Conservation (phyloP, 2,888 invertebrate species). For the Linnaemya tessellans region DNA sequence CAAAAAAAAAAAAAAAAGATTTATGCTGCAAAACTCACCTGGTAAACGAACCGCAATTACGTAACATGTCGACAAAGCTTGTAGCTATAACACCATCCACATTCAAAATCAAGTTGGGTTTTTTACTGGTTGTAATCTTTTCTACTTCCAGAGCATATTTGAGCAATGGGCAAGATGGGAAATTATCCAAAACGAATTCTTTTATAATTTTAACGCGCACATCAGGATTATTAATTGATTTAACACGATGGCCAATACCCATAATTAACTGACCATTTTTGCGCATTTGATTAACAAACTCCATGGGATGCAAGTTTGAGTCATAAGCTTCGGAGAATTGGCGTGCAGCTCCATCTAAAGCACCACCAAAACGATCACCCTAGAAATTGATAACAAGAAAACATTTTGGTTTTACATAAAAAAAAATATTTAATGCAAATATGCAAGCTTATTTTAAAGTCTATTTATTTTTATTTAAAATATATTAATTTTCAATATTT, state of each 20-base stretch:
- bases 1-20: too few species aligned
- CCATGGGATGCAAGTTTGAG: slow-evolving; percentile 96
- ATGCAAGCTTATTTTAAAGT: too few species aligned
- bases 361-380: slow-evolving; percentile 99
- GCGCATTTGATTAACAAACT: slow-evolving; percentile 98
- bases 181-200: slow-evolving; percentile 96
- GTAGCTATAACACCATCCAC: slow-evolving; percentile 99
- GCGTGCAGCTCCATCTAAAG: slow-evolving; percentile 97
- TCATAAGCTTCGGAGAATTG: slow-evolving; percentile 99
- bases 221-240: slow-evolving; percentile 98
- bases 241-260: slow-evolving; percentile 98
- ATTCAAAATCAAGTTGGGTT: slow-evolving; percentile 99
- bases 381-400: slow-evolving; percentile 78
- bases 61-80: slow-evolving; percentile 97
- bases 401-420: neutral
- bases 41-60: slow-evolving; percentile 97
- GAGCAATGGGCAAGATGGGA: slow-evolving; percentile 96
- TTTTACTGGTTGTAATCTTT: slow-evolving; percentile 99
- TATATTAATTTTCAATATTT: too few species aligned
- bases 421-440: too few species aligned
- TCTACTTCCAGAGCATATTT: slow-evolving; percentile 98
- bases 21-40: slow-evolving; percentile 85
- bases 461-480: too few species aligned
- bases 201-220: slow-evolving; percentile 98
- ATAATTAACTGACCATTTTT: slow-evolving; percentile 99